A percentile compares a stretch with the other conserved stretches of the same genome.
Evolutionary conservation across 2,113 vertebrate genomes (phyloP).

Genomic region (Steatornis caripensis): DNA sequence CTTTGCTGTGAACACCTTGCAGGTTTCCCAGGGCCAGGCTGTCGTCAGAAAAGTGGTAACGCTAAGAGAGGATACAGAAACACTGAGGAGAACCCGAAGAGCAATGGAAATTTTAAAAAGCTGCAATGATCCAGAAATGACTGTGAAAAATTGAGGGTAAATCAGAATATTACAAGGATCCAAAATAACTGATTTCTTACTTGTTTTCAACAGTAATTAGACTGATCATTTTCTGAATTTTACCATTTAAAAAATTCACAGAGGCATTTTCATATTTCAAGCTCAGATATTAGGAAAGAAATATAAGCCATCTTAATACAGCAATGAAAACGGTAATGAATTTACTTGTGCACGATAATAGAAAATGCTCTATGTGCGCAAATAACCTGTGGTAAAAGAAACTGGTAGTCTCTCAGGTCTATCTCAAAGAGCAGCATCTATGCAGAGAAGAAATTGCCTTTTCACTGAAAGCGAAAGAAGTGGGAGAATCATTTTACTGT

Average conservation of each 20-base stretch:
- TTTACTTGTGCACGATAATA: not conserved
- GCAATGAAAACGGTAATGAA: not conserved
- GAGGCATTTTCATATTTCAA: not conserved
- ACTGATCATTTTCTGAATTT: not conserved
- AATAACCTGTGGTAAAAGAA: not conserved
- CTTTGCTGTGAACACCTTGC: not conserved
- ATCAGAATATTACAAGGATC: not conserved
- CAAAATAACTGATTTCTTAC: not conserved
- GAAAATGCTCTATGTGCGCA: not conserved
- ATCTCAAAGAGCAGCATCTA: not conserved
- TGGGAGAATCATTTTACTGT: not conserved
- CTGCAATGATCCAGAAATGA: not conserved
- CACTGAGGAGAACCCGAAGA: not conserved
- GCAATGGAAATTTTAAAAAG: not conserved
- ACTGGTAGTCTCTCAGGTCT: not conserved
- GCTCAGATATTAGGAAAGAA: not conserved
- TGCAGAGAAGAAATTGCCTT: not conserved
- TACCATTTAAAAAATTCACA: not conserved
- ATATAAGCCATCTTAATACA: not conserved
- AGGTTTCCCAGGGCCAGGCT: not conserved
- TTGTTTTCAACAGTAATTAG: not conserved
- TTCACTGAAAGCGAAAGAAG: not conserved
- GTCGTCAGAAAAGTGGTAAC: not conserved
- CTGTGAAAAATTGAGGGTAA: not conserved
- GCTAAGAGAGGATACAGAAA: not conserved